Percentiles rank a stretch among this genome's conserved stretches.
Conservation (phyloP, 2,888 invertebrate genomes). For the Meiosimyza platycephala region DNA sequence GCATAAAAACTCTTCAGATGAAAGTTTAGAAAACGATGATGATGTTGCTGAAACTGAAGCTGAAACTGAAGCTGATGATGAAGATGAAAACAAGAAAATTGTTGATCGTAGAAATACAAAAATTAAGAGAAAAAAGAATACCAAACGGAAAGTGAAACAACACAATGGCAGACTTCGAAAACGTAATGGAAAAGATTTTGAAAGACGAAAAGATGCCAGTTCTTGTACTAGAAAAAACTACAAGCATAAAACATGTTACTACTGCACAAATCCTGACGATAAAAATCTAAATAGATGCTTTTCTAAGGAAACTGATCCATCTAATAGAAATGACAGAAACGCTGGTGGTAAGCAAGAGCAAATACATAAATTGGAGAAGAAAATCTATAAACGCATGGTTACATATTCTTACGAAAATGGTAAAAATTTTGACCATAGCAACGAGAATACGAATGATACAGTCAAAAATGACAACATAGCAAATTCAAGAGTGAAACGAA, state of each 20-base stretch:
- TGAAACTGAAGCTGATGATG: not conserved
- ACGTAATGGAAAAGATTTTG: conserved; percentile 1
- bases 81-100: not conserved
- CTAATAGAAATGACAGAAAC: conserved; percentile 1
- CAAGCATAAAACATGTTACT: conserved; percentile 54
- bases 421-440: not conserved
- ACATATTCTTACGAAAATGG: conserved; percentile 50
- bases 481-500: conserved; percentile 2
- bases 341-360: conserved; percentile 15
- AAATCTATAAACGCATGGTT: conserved; percentile 59
- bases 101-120: not conserved
- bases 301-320: conserved; percentile 31
- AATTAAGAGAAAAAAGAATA: conserved; percentile 21
- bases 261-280: conserved; percentile 52
- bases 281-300: conserved; percentile 54
- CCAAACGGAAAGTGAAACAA: not conserved
- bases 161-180: not conserved
- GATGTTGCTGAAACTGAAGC: conserved; percentile 36
- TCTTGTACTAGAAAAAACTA: conserved; percentile 51
- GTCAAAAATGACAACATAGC: not conserved
- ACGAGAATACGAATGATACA: not conserved
- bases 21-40: conserved; percentile 69
- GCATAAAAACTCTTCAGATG: conserved; percentile 40
- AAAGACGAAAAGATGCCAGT: conserved; percentile 40
- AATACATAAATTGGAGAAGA: conserved; percentile 47